Conservation (phyloP, 2,797 vertebrate species). For the Argyrosomus regius region DNA sequence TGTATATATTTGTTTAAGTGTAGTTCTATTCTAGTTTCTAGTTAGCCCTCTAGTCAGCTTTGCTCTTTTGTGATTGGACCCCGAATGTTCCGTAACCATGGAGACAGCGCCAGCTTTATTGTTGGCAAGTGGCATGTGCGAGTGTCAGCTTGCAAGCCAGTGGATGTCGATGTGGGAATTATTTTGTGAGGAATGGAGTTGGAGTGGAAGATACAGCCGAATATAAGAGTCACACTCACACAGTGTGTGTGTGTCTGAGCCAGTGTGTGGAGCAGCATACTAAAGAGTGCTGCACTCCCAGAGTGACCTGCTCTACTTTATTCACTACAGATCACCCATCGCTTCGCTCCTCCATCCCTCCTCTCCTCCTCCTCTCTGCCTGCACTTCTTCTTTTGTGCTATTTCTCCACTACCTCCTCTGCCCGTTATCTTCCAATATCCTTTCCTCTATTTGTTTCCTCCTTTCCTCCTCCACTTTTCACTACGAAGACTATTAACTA, state of each 20-base stretch:
- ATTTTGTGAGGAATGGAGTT: conserved; percentile 1
- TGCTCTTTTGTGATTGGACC: conserved; percentile 29
- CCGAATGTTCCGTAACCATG: conserved; percentile 66
- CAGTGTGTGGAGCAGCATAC: conserved; percentile 53
- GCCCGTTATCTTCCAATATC: not conserved
- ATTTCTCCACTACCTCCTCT: not conserved
- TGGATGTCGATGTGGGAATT: not conserved
- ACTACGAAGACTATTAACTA: not conserved
- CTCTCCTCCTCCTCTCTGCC: not conserved
- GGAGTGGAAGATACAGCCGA: not conserved
- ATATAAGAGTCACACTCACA: conserved; percentile 19
- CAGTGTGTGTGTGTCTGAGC: conserved; percentile 3
- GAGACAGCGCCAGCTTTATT: conserved; percentile 27
- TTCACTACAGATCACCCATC: conserved; percentile 32
- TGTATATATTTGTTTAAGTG: not conserved
- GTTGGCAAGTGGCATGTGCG: conserved; percentile 3
- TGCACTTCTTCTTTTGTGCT: not conserved
- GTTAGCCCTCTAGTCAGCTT: conserved; percentile 35
- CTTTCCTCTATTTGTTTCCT: not conserved
- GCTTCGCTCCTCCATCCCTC: not conserved
- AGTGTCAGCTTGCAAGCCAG: not conserved
- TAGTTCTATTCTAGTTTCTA: not conserved
- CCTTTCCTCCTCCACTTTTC: not conserved
- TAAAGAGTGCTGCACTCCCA: conserved; percentile 52
- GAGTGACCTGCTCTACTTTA: conserved; percentile 46